A percentile compares a stretch with the other conserved stretches of the same genome.
Conservation (phyloP, 2,797 vertebrate species). For the Hipposideros larvatus region DNA sequence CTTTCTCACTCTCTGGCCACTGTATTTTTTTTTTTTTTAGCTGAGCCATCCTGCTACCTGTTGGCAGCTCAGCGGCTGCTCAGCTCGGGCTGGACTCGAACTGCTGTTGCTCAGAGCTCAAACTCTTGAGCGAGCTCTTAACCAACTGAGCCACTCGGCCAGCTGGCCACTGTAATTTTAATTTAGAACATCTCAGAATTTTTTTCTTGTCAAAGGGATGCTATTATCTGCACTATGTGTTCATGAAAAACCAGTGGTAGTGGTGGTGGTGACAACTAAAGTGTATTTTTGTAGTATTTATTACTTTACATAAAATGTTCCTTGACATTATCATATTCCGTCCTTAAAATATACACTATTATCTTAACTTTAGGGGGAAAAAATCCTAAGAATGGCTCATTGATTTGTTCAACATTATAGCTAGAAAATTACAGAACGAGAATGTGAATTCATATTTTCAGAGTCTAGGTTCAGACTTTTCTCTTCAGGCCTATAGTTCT, state of each 20-base stretch:
- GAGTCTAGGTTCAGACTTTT: neutral
- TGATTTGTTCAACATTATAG: neutral
- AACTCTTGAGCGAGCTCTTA: too few relatives aligned
- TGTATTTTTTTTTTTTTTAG: too few relatives aligned
- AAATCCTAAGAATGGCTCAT: neutral
- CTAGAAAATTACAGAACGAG: neutral
- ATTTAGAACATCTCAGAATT: neutral
- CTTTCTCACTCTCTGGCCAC: neutral
- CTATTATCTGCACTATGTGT: neutral
- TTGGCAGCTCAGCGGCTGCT: too few relatives aligned
- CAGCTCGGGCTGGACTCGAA: too few relatives aligned
- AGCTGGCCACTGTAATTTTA: neutral
- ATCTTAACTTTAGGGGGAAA: neutral
- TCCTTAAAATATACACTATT: neutral
- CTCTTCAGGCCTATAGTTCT: neutral
- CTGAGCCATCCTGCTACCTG: too few relatives aligned
- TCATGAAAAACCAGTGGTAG: neutral
- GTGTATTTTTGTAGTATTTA: constrained; percentile 1
- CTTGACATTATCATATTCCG: constrained; percentile 8
- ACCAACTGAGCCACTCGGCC: too few relatives aligned
- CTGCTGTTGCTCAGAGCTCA: too few relatives aligned
- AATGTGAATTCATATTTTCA: neutral
- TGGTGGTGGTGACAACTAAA: neutral
- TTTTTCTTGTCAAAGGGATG: neutral
- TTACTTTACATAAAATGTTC: neutral